Evolutionary conservation across 2,797 vertebrate species (phyloP).

Genomic region (Babyrousa celebensis): DNA sequence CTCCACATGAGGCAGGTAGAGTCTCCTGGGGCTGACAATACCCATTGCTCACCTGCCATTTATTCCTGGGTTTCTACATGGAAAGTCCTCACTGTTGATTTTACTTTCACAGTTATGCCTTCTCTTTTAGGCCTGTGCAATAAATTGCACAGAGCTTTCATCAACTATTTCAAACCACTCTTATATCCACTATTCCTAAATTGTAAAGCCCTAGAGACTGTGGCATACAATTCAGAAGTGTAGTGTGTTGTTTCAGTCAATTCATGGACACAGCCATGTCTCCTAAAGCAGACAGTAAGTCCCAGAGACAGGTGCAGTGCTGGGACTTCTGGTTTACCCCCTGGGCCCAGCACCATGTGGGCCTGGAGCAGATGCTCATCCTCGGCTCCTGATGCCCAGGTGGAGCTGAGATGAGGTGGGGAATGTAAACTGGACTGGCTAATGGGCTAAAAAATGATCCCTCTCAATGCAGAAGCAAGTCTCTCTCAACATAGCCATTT

Average conservation of each 20-base stretch:
- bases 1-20: neutral
- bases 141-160: neutral
- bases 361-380: neutral
- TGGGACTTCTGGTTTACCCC: neutral
- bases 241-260: neutral
- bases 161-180: neutral
- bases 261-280: neutral
- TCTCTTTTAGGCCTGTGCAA: neutral
- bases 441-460: neutral
- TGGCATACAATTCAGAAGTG: neutral
- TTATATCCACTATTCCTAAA: neutral
- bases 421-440: neutral
- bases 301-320: no score
- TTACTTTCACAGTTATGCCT: neutral
- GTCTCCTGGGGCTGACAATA: neutral
- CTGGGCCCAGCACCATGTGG: neutral
- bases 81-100: neutral
- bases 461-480: neutral
- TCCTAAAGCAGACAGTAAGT: neutral
- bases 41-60: accelerated
- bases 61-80: neutral
- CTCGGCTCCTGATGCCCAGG: neutral
- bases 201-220: neutral
- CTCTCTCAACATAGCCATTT: neutral
- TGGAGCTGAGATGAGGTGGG: neutral